A percentile compares a stretch with the other conserved stretches of the same genome.
phyloP scores from a whole-genome alignment of 2,797 vertebrate species.

The Anguilla pacifica region DNA sequence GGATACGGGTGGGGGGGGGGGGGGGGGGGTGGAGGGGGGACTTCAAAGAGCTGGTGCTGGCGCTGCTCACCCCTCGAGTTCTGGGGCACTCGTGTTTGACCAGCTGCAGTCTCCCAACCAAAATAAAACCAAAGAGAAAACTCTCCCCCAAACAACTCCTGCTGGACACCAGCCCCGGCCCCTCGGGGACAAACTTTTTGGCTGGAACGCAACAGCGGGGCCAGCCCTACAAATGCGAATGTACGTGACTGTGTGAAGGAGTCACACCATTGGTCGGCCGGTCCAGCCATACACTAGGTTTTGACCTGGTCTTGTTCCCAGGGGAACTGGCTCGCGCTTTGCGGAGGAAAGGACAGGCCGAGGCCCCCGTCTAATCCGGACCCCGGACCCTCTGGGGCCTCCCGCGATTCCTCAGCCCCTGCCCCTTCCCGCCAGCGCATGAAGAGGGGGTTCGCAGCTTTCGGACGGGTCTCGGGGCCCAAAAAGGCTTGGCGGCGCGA shows the following conservation, averaged over 20 bases:
- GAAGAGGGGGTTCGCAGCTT: not conserved
- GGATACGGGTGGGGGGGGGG: too few species aligned
- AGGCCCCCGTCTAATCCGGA: constrained; percentile 32
- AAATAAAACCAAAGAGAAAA: constrained; percentile 26
- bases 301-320: not conserved
- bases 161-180: not conserved
- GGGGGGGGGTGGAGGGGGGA: constrained; percentile 68
- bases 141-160: not conserved
- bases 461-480: not conserved
- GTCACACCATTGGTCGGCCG: too few species aligned
- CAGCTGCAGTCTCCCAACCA: constrained; percentile 19
- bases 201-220: too few species aligned
- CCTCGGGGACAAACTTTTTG: not conserved
- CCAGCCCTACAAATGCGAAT: too few species aligned
- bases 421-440: not conserved
- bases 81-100: constrained; percentile 14
- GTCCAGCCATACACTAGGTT: too few species aligned
- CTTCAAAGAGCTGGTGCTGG: constrained; percentile 61
- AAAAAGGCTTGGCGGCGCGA: not conserved
- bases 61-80: not conserved
- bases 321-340: not conserved
- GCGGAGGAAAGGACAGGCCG: constrained; percentile 13
- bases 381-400: constrained; percentile 41
- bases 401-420: not conserved
- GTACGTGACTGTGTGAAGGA: too few species aligned